These are phyloP conservation scores for Drosophila micromelanica DNA, from an alignment of 1,140 invertebrate genomes.

Conservation along the genomic window DNA sequence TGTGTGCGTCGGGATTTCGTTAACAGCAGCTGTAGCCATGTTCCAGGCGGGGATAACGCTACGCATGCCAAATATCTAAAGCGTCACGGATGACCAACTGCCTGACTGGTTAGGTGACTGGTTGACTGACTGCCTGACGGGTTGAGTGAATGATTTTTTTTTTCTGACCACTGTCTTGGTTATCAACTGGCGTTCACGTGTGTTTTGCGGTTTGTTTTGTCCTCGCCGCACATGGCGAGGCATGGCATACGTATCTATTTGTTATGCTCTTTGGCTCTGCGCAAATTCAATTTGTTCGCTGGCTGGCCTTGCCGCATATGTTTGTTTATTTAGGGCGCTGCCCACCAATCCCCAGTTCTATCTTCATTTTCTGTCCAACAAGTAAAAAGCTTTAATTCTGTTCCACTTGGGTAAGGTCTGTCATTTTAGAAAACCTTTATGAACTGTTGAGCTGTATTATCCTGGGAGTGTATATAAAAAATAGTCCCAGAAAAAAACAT, in stretches of 20 bases:
- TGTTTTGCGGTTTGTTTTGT: conserved; percentile 47
- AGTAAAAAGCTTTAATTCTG: conserved; percentile 29
- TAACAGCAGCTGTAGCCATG: conserved; percentile 56
- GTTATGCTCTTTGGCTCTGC: conserved; percentile 70
- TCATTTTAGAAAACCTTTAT: conserved; percentile 1
- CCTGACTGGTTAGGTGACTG: conserved; percentile 13
- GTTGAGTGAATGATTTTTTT: conserved; percentile 35
- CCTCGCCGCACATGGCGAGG: conserved; percentile 52
- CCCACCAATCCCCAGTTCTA: neutral
- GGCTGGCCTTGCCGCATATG: conserved; percentile 55
- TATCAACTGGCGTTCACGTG: conserved; percentile 64
- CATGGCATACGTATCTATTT: conserved; percentile 75
- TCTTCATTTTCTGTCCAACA: conserved; percentile 1
- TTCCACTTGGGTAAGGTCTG: conserved; percentile 6
- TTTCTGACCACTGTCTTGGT: conserved; percentile 56
- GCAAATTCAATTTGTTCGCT: conserved; percentile 73
- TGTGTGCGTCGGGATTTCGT: conserved; percentile 49
- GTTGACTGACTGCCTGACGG: conserved; percentile 31
- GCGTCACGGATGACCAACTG: conserved; percentile 27
- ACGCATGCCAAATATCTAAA: conserved; percentile 72
- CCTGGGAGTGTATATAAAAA: neutral
- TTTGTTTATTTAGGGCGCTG: conserved; percentile 56
- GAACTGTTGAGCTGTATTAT: neutral
- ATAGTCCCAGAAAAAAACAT: too few species aligned
- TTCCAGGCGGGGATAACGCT: conserved; percentile 45